Evolutionary conservation across 2,888 invertebrate genomes (phyloP), one percentile per base, ranked within the genome.

Genomic region (Agrilus mali): DNA sequence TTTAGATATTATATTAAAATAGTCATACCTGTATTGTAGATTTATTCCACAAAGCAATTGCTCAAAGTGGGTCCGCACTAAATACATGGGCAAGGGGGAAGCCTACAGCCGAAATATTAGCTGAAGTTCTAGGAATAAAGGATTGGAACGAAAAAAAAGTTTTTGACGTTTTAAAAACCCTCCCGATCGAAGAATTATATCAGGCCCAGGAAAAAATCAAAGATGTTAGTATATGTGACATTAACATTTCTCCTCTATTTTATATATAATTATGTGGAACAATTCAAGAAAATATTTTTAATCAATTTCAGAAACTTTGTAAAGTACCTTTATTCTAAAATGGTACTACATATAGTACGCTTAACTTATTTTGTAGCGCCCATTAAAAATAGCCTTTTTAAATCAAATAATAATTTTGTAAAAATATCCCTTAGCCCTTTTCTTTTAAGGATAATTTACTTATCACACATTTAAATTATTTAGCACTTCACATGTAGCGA

Each of bases 41-140:
- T 1, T 46, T 59, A 10, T 59, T 59, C 42, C 55, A 58, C 36
- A 56, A 53, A 43, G 59, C 56, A 6, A 59, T 60, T 17, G 41
- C 55, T 12, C 59, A 59, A 50, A 59, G 60, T 44, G 60, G 58
- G n/a, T 42, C 45, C n/a, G 50, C 50, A 7, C 36, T 57, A 7
- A 51, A 52, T 34, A 46, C 52, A 7, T 57, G 57, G 54, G 47
- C 50, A 14, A 42, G 43, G 31, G 51, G 51, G 13, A 34, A 38
- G 8, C 46, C 43, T 36, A 43, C 41, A 17, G 45, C 42, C 6
- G 33, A 37, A n/a, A 31, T 33, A 17, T 33, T 49, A 12, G 45
- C 46, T 4, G 27, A 44, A 33, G 38, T 15, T 7, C 39, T 47
- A 15, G 40, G 38, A 4, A 7, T 42, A 4, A n/a, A 38, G 4